Percentiles rank a stretch among this genome's conserved stretches.
Evolutionary conservation across 2,113 vertebrate species (phyloP).

Genomic region (Anarhynchus alexandrinus): DNA sequence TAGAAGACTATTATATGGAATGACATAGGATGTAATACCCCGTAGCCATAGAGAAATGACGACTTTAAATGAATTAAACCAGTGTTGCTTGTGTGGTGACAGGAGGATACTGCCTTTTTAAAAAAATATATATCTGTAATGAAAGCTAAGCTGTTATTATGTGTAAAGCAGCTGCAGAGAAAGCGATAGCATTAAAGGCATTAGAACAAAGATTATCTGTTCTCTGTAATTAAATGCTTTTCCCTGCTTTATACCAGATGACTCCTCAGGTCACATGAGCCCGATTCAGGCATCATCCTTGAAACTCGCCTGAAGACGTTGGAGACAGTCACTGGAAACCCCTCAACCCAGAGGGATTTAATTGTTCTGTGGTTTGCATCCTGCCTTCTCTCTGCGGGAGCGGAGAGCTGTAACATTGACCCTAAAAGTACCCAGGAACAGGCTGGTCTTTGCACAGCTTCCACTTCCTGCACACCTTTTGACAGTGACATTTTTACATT

Average conservation of each 20-base stretch:
- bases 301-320: constrained; percentile 1
- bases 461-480: background rate
- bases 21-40: background rate
- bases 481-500: background rate
- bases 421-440: background rate
- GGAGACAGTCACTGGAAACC: background rate
- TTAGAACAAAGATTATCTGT: constrained; percentile 62
- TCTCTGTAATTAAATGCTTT: constrained; percentile 64
- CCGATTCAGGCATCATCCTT: constrained; percentile 2
- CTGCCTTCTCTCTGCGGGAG: background rate
- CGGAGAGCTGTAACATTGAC: background rate
- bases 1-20: background rate
- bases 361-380: background rate
- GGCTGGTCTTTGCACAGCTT: background rate
- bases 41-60: background rate
- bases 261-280: constrained; percentile 17
- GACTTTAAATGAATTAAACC: constrained; percentile 27
- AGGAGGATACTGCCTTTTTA: background rate
- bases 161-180: constrained; percentile 51
- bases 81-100: background rate
- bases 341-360: background rate
- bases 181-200: constrained; percentile 56
- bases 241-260: background rate
- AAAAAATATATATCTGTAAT: background rate
- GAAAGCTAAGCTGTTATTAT: constrained; percentile 56